Evolutionary conservation across 92 coral and sea anemone genomes (phyloP).

Genomic region (Pocillopora meandrina): DNA sequence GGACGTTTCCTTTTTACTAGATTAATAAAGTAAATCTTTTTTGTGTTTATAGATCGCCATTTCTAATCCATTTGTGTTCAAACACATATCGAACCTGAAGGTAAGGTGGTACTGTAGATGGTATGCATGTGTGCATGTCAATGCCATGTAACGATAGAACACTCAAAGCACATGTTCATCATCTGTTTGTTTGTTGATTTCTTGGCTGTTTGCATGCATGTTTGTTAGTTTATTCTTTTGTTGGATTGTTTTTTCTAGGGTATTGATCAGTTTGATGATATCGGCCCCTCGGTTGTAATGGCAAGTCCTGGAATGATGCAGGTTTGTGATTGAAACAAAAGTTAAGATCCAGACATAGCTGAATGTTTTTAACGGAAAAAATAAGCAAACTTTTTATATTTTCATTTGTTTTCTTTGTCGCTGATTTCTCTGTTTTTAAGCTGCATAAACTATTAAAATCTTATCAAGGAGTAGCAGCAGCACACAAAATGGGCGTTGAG

Average conservation of each 20-base stretch:
- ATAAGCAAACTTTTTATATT: no score
- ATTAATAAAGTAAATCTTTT: no score
- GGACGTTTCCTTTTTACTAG: no score
- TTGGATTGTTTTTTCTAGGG: slow-evolving; percentile 54
- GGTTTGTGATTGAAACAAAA: slow-evolving; percentile 33
- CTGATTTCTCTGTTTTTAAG: no score
- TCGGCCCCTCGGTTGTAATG: slow-evolving; percentile 99
- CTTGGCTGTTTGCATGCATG: no score
- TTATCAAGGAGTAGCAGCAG: no score
- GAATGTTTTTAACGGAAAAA: no score
- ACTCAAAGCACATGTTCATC: no score
- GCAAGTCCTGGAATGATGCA: slow-evolving; percentile 99
- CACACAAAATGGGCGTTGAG: no score
- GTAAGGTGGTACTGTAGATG: slow-evolving; percentile 34
- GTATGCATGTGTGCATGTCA: neutral
- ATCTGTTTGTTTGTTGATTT: neutral
- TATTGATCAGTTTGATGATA: slow-evolving; percentile 98
- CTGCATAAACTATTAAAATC: no score
- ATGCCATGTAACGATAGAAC: no score
- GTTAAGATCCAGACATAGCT: neutral
- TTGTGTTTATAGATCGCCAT: slow-evolving; percentile 73
- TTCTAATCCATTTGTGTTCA: slow-evolving; percentile 97
- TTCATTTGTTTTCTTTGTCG: no score
- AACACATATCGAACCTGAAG: slow-evolving; percentile 98
- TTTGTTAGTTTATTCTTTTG: neutral